These are phyloP conservation scores for Prionchulus punctatus DNA, from an alignment of 2,888 invertebrate species.

Conservation along the genomic window DNA sequence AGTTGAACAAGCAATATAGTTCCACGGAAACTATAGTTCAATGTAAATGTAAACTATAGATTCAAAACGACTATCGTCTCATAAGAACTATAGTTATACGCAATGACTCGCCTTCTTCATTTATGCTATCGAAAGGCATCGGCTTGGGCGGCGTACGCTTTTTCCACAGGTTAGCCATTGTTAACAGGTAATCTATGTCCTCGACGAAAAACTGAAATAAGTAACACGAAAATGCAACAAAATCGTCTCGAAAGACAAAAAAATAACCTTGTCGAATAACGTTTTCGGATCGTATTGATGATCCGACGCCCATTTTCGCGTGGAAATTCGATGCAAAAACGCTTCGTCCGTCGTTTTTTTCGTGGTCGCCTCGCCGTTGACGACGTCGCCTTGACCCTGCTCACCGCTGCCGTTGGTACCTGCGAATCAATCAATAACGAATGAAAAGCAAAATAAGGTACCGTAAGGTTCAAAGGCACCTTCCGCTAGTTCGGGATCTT, in stretches of 20 bases:
- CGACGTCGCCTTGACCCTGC: neutral
- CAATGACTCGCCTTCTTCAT: neutral
- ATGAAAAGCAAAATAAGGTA: neutral
- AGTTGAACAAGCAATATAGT: too few relatives aligned
- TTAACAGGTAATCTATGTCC: constrained; percentile 80
- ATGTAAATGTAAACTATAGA: too few relatives aligned
- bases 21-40: too few relatives aligned
- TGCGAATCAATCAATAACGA: neutral
- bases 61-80: too few relatives aligned
- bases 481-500: constrained; percentile 63
- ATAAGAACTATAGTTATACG: too few relatives aligned
- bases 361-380: constrained; percentile 23
- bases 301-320: constrained; percentile 71
- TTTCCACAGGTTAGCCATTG: constrained; percentile 91
- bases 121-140: constrained; percentile 32
- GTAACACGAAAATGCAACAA: neutral
- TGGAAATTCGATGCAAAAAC: constrained; percentile 41
- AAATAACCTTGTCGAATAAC: constrained; percentile 57
- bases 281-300: constrained; percentile 63
- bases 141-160: constrained; percentile 63
- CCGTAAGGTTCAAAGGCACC: constrained; percentile 36
- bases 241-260: neutral
- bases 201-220: constrained; percentile 55
- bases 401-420: too few relatives aligned
- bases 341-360: neutral